A percentile compares a stretch with the other conserved stretches of the same genome.
Conservation (phyloP, 2,888 invertebrate species). For the Heliconius charithonia region DNA sequence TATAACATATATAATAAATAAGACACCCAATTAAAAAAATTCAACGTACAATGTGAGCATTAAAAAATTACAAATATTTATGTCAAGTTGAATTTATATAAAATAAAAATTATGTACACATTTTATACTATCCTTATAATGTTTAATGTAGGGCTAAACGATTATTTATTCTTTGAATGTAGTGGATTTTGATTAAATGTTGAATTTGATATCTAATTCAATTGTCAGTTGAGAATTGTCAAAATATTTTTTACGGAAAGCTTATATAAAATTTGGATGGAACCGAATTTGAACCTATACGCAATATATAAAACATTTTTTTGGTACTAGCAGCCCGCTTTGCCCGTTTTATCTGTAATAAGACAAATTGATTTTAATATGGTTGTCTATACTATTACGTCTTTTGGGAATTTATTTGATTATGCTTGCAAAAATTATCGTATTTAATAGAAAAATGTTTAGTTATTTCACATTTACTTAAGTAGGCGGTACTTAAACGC, state of each 20-base stretch:
- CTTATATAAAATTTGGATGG: neutral
- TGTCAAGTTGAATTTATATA: conserved; percentile 68
- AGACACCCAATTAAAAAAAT: neutral
- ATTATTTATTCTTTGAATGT: conserved; percentile 17
- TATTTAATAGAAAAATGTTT: too few relatives aligned
- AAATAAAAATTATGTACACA: conserved; percentile 44
- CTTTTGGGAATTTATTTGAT: too few relatives aligned
- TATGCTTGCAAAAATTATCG: too few relatives aligned
- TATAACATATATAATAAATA: too few relatives aligned
- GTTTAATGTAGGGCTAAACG: conserved; percentile 20
- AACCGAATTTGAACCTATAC: neutral
- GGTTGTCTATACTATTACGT: too few relatives aligned
- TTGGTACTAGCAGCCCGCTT: too few relatives aligned
- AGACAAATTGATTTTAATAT: too few relatives aligned
- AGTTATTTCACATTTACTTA: too few relatives aligned
- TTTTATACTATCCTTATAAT: conserved; percentile 57
- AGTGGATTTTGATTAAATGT: neutral
- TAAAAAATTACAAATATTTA: conserved; percentile 53
- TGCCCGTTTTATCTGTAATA: too few relatives aligned
- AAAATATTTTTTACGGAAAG: neutral
- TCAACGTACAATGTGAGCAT: conserved; percentile 17
- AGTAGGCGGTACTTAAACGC: too few relatives aligned
- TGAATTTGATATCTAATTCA: neutral
- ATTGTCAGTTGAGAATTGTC: neutral
- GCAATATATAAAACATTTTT: too few relatives aligned